These are phyloP conservation scores for Oncopodura yosiiana DNA, from an alignment of 1,140 invertebrate genomes.

Conservation along the genomic window DNA sequence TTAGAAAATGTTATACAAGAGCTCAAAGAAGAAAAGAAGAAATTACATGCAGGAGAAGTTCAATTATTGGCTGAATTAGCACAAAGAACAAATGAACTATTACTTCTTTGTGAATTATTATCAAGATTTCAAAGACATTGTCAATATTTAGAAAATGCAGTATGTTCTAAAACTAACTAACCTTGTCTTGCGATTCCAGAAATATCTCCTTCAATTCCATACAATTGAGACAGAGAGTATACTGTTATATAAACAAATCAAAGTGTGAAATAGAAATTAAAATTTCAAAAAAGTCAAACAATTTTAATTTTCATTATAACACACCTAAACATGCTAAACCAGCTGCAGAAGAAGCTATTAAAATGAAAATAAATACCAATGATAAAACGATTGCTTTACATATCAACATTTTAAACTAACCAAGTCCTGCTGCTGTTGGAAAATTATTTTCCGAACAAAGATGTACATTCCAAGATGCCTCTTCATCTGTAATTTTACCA, in stretches of 20 bases:
- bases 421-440: conserved; percentile 92
- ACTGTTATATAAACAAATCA: conserved; percentile 41
- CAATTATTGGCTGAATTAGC: too few relatives aligned
- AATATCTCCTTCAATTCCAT: conserved; percentile 67
- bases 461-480: conserved; percentile 60
- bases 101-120: too few relatives aligned
- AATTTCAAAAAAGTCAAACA: background rate
- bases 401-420: too few relatives aligned
- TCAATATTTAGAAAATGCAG: too few relatives aligned
- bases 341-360: conserved; percentile 95
- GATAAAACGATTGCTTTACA: too few relatives aligned
- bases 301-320: background rate
- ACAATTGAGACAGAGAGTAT: conserved; percentile 63
- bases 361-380: too few relatives aligned
- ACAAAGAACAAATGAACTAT: too few relatives aligned
- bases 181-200: conserved; percentile 73
- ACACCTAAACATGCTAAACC: conserved; percentile 82
- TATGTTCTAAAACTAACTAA: too few relatives aligned
- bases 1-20: background rate
- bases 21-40: background rate
- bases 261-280: background rate
- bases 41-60: background rate
- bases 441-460: conserved; percentile 96
- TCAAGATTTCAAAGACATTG: too few relatives aligned
- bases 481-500: conserved; percentile 40